A percentile compares a stretch with the other conserved stretches of the same genome.
These are phyloP conservation scores for Pterois miles DNA, from an alignment of 2,797 vertebrate genomes.

Conservation along the genomic window DNA sequence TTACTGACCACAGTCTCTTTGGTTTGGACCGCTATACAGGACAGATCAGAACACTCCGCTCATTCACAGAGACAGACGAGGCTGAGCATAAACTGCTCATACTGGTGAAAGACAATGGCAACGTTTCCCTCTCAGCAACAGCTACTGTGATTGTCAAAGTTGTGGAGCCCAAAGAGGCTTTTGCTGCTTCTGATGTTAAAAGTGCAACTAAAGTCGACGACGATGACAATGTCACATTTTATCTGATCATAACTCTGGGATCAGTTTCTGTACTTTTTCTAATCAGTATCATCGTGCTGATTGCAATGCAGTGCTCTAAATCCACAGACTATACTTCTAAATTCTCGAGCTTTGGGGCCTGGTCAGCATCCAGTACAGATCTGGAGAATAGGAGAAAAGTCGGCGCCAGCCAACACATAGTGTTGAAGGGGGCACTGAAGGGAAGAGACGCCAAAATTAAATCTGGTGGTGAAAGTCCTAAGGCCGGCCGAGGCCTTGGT, in stretches of 20 bases:
- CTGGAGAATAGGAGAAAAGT: too few relatives aligned
- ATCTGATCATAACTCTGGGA: slow-evolving; percentile 42
- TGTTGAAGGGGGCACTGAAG: too few relatives aligned
- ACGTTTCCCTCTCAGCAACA: slow-evolving; percentile 16
- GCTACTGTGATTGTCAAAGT: slow-evolving; percentile 48
- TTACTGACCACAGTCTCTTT: slow-evolving; percentile 50
- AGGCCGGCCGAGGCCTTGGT: too few relatives aligned
- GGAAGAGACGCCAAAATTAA: too few relatives aligned
- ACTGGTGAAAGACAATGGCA: slow-evolving; percentile 45
- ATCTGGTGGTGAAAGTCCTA: too few relatives aligned
- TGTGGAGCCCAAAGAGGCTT: slow-evolving; percentile 30
- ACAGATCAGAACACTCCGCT: slow-evolving; percentile 45
- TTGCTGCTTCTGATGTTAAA: slow-evolving; percentile 31
- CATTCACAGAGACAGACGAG: slow-evolving; percentile 47
- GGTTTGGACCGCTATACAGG: slow-evolving; percentile 57
- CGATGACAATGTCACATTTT: slow-evolving; percentile 32
- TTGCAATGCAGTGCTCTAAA: slow-evolving; percentile 64
- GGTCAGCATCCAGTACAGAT: slow-evolving; percentile 56
- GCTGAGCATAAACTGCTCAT: slow-evolving; percentile 51
- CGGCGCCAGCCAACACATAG: too few relatives aligned
- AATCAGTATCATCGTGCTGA: slow-evolving; percentile 53
- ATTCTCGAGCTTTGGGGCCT: slow-evolving; percentile 27
- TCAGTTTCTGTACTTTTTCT: slow-evolving; percentile 61
- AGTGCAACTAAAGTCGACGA: slow-evolving; percentile 17
- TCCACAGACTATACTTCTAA: slow-evolving; percentile 46